A percentile compares a stretch with the other conserved stretches of the same genome.
Evolutionary conservation across 1,140 invertebrate genomes (phyloP).

Genomic region (Diabrotica virgifera): DNA sequence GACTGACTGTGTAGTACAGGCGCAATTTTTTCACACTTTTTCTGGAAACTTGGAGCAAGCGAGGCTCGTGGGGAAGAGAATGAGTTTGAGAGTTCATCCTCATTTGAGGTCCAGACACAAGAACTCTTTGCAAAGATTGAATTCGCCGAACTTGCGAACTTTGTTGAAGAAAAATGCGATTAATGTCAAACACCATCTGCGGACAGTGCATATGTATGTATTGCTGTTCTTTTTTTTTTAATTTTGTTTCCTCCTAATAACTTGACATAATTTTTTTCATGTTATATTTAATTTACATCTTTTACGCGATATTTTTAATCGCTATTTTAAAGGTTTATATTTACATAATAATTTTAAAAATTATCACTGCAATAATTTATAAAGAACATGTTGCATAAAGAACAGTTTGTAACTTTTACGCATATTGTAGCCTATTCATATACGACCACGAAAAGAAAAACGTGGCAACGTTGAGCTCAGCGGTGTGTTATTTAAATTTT

Average conservation of each 20-base stretch:
- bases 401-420: no score
- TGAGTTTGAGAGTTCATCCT: constrained; percentile 37
- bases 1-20: constrained; percentile 40
- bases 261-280: background rate
- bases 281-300: no score
- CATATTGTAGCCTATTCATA: no score
- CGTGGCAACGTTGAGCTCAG: no score
- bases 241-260: background rate
- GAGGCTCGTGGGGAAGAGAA: constrained; percentile 37
- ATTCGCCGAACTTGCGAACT: constrained; percentile 32
- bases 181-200: constrained; percentile 43
- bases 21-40: constrained; percentile 45
- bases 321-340: no score
- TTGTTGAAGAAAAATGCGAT: constrained; percentile 39
- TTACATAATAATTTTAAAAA: no score
- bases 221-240: constrained; percentile 4
- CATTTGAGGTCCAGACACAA: constrained; percentile 31
- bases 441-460: no score
- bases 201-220: constrained; percentile 45
- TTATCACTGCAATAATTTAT: no score
- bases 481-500: no score
- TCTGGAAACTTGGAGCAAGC: constrained; percentile 22
- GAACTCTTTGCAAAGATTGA: constrained; percentile 25
- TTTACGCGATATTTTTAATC: no score
- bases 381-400: no score